Evolutionary conservation across 2,113 vertebrate species (phyloP), one percentile per base, ranked within the genome.

Genomic region (Carassius carassius): DNA sequence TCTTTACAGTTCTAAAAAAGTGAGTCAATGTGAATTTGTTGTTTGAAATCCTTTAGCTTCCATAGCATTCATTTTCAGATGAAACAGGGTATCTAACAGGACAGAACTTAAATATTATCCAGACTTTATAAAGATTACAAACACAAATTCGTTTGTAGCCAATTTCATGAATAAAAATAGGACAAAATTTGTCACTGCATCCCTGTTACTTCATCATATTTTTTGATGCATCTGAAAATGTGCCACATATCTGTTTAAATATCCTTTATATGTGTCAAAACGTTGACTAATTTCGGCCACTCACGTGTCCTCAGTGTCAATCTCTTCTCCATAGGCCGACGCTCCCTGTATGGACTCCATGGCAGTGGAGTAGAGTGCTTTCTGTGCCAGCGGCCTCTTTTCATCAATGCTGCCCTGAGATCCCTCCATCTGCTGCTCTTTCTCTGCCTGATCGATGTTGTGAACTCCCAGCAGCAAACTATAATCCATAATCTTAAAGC

Each of bases 401-500:
- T 97, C 97, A 0, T 98, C 98, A 0, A 95, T 92, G 0, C 90
- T 91, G 83, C 95, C 95, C 91, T 94, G 97, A 0, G 95, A 95
- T 1, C 97, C 97, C 86, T 97, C 96, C 0, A 93, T 93, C 92
- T 96, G 96, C 76, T 94, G 94, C 92, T 99, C 97, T 0, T 96
- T 93, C 88, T 97, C 96, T 0, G 96, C 96, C 92, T 97, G 97
- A 92, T 99, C 98, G 5, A 99, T 96, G 93, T 99, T 99, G 92
- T 99, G 98, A 63, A 99, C 96, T 0, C 98, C 98, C 12, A 99
- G 94, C 89, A 99, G 94, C 78, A 99, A 94, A 90, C 98, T 99
- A 94, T 99, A 99, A 94, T 99, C 98, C 98, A 99, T 99, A 92
- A 99, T 99, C 94, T 99, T 99, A 91, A 99, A 99, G 88, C 98